Base-by-base conservation (phyloP, 2,113 vertebrate species). In the Pavo muticus region DNA sequence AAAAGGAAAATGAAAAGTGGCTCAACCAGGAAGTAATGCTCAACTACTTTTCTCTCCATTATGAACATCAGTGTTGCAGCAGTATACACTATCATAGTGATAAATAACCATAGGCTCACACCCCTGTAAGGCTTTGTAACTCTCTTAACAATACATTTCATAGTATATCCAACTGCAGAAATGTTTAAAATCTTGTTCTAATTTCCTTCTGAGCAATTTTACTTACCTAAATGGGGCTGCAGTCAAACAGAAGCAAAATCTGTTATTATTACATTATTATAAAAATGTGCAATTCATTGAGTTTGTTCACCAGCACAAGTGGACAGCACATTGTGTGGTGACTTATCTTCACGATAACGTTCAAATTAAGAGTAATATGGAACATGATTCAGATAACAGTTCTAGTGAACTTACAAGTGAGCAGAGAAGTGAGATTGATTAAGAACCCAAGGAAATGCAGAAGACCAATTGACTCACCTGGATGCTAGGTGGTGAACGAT, bases 401-500 rank as follows among this genome's bases (percentile, higher is more conserved):
- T 75, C 40, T 40, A 6, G 1, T 29, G 14, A 84, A 52, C 10
- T 48, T 45, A 48, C 1, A 86, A 79, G 23, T 32, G 9, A 91
- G 27, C 10, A 61, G 42, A 3, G 4, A 86, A 93, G n/a, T 42
- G 73, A 82, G 29, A 82, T 2, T 35, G 50, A 68, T 37, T 56
- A 84, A 57, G 48, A 89, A 39, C 4, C 2, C 4, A 61, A 44
- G 23, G 18, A 94, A 35, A 23, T 48, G 10, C 16, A 63, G 50
- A 70, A 88, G 42, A 32, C 27, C 20, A 39, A 52, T 2, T 30
- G 54, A 84, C 92, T 94, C 95, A 99, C 99, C 99, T 99, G 98
- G 95, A 99, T 99, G 87, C 98, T 99, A 56, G 99, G 98, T 5
- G 99, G 98, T 0, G 99, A 99, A 72, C 99, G 98, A 77, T 99